Evolutionary conservation across 2,113 vertebrate genomes (phyloP).

Genomic region (Odocoileus hemionus): DNA sequence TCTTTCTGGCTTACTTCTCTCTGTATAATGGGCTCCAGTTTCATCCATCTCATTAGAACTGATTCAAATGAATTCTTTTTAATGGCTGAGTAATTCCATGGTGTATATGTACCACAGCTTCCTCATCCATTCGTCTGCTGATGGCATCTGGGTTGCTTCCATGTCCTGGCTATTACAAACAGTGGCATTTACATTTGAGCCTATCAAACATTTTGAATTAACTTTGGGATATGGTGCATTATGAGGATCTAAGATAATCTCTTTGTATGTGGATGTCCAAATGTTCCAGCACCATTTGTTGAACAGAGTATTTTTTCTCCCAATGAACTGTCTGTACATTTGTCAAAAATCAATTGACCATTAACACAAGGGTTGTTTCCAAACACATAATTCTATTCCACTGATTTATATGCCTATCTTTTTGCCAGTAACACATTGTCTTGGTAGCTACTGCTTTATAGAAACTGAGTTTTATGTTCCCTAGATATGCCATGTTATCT

Average conservation of each 20-base stretch:
- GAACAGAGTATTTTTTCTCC: neutral
- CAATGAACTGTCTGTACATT: neutral
- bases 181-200: neutral
- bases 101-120: too few relatives aligned
- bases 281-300: neutral
- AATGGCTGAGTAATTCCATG: too few relatives aligned
- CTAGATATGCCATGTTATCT: constrained; percentile 1
- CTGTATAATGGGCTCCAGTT: too few relatives aligned
- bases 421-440: neutral
- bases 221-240: neutral
- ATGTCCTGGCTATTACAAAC: too few relatives aligned
- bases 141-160: too few relatives aligned
- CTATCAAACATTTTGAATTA: neutral
- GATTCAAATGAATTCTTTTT: too few relatives aligned
- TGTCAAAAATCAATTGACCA: constrained; percentile 21
- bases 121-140: too few relatives aligned
- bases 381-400: neutral
- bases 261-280: constrained; percentile 1
- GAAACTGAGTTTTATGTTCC: neutral
- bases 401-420: neutral
- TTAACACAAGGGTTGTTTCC: neutral
- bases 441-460: neutral
- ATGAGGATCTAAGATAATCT: neutral
- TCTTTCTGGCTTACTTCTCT: too few relatives aligned
- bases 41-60: too few relatives aligned